Evolutionary conservation across 2,888 invertebrate genomes (phyloP).

Genomic region (Morinoia aosen): DNA sequence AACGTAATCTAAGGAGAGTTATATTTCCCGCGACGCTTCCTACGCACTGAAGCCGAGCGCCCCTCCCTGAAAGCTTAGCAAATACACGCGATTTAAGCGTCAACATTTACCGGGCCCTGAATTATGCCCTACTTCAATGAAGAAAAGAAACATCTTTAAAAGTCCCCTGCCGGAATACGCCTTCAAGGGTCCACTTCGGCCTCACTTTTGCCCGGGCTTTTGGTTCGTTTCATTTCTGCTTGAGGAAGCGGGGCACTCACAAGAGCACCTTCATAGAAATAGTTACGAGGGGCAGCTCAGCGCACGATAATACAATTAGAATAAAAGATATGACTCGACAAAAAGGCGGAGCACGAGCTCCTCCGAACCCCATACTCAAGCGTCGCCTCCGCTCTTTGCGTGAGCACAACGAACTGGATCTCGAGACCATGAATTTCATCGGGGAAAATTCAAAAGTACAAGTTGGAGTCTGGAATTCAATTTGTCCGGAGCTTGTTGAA

Average conservation of each 20-base stretch:
- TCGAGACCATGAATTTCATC: neutral
- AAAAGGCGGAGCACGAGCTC: neutral
- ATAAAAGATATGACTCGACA: constrained; percentile 13
- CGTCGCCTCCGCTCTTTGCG: neutral
- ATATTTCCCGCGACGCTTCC: neutral
- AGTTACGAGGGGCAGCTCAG: constrained; percentile 5
- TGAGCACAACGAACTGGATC: neutral
- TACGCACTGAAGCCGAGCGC: neutral
- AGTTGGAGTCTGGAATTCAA: neutral
- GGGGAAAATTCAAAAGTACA: neutral
- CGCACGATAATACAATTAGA: constrained; percentile 21
- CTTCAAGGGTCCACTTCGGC: constrained; percentile 30
- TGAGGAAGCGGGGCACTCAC: neutral
- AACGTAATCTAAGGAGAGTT: neutral
- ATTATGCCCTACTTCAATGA: constrained; percentile 41
- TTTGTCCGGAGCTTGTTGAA: neutral
- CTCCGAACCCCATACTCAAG: neutral
- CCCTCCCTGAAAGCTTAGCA: constrained; percentile 29
- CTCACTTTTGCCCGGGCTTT: constrained; percentile 11
- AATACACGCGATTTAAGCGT: constrained; percentile 33
- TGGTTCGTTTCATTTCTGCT: neutral
- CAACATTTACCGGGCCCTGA: constrained; percentile 20
- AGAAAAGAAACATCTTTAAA: constrained; percentile 47
- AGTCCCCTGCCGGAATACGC: constrained; percentile 35
- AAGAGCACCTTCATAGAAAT: neutral